Conservation (phyloP, 30 jellyfish, hydroid and myxozoan species). For the Nemopilema nomurai region DNA sequence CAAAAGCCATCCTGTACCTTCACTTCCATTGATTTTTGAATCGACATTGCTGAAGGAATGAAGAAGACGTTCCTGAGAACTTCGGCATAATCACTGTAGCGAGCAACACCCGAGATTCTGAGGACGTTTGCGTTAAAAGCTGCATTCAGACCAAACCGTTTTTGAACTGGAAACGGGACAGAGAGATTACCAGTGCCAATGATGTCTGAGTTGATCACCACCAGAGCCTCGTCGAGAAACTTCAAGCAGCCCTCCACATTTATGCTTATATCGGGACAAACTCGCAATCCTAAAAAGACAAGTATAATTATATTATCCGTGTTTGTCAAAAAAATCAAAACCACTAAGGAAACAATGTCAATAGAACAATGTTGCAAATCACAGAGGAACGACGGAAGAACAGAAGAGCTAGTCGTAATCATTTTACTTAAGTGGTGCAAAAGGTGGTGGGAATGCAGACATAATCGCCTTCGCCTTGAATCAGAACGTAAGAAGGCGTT, state of each 20-base stretch:
- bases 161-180: constrained; percentile 32
- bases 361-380: not conserved
- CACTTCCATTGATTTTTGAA: constrained; percentile 3
- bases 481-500: no score
- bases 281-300: constrained; percentile 17
- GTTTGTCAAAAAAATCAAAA: no score
- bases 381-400: no score
- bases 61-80: constrained; percentile 34
- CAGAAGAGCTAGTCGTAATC: no score
- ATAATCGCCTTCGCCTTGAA: no score
- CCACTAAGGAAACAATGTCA: no score
- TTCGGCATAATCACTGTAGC: constrained; percentile 16
- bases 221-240: constrained; percentile 52
- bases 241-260: constrained; percentile 60
- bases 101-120: constrained; percentile 46
- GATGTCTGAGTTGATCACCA: constrained; percentile 52
- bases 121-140: constrained; percentile 21
- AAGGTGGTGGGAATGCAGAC: no score
- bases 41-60: not conserved
- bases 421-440: no score
- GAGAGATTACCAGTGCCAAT: constrained; percentile 28
- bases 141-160: constrained; percentile 45
- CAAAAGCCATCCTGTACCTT: constrained; percentile 28
- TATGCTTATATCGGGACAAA: constrained; percentile 49
- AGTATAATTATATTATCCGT: no score